Evolutionary conservation across 1,140 invertebrate species (phyloP), one percentile per base, ranked within the genome.

Genomic region (Lordiphosa clarofinis): DNA sequence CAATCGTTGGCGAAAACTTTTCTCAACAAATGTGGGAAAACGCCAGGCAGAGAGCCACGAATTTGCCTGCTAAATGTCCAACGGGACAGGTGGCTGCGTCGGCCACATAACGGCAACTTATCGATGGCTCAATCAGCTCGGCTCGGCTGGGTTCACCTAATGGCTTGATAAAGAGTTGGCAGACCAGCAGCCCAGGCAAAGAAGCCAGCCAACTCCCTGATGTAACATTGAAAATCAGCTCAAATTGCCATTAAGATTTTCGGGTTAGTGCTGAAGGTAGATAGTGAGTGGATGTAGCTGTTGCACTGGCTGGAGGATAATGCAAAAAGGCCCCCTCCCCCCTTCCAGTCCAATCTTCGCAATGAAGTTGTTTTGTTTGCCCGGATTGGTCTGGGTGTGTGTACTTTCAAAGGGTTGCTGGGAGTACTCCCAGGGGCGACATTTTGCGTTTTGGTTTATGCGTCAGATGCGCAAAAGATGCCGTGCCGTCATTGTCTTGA

Each of bases 141-240:
- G 53, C 52, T 59, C 47, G 13, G 56, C 44, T 61, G 50, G 73
- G 52, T 66, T 66, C 48, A 57, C 61, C 70, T 84, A 84, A 84
- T 86, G 79, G 79, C 79, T 84, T 70, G 79, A 84, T 84, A 84
- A 84, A 78, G 73, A 78, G 68, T 62, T 69, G 64, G 53, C 71
- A 55, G 42, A 33, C 53, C 24, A 11, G 11, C 24, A 11, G 11
- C 9, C 36, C 12, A 48, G 33, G 42, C 21, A 21, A 19, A 13
- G 37, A 12, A 44, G 43, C 42, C 19, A 47, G 15, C 28, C 60
- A 87, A 88, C 73, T 88, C 87, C 87, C 87, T 74, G 66, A 68
- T 73, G 87, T 81, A 81, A 88, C 87, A 88, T 88, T 88, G 76
- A 82, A 81, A 82, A 82, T 82, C 76, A 82, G 73, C 76, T 82